phyloP scores from a whole-genome alignment of 2,888 invertebrate genomes.

The Digitonthophagus gazella region DNA sequence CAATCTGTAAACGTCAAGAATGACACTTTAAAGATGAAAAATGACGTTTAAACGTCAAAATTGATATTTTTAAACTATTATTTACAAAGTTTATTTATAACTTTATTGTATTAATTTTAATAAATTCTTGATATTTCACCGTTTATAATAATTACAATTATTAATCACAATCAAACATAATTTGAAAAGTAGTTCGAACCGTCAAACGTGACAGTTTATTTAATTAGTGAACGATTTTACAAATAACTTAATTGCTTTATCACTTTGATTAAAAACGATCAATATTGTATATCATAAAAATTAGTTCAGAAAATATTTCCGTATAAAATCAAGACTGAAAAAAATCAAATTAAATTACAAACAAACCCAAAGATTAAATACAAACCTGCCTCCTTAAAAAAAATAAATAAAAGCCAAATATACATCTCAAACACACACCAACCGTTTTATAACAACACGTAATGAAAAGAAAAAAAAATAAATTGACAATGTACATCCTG shows the following conservation, averaged over 20 bases:
- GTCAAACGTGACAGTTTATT: not conserved
- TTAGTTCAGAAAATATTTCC: too few relatives aligned
- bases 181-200: not conserved
- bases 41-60: too few relatives aligned
- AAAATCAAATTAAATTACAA: not conserved
- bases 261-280: not conserved
- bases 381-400: too few relatives aligned
- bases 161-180: not conserved
- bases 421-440: not conserved
- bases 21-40: too few relatives aligned
- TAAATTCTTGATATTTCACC: not conserved
- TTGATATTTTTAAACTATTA: too few relatives aligned
- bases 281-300: not conserved
- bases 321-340: too few relatives aligned
- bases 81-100: too few relatives aligned
- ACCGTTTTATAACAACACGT: constrained; percentile 3
- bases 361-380: not conserved
- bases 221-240: not conserved
- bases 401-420: not conserved
- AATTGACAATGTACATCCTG: constrained; percentile 26
- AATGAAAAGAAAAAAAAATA: constrained; percentile 20
- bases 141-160: not conserved
- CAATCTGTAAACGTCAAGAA: too few relatives aligned
- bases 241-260: not conserved
- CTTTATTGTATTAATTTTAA: not conserved